phyloP scores from a whole-genome alignment of 2,797 vertebrate genomes.

The Gallinago stenura region DNA sequence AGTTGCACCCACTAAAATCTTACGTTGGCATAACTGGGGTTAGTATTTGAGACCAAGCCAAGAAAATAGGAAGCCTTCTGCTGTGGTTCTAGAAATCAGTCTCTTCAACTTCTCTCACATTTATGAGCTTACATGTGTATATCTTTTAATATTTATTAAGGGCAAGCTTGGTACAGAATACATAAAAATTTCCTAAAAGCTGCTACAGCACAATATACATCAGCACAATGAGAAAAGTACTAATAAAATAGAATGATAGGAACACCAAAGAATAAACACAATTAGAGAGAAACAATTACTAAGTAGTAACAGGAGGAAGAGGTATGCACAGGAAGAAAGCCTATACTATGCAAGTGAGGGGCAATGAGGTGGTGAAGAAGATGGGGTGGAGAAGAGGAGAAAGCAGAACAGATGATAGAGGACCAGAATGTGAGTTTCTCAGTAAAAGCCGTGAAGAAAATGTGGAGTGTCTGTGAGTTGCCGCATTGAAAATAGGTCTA shows the following conservation, averaged over 20 bases:
- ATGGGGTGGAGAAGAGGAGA: too few species aligned
- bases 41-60: neutral
- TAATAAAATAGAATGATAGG: neutral
- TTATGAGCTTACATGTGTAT: neutral
- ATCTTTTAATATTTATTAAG: neutral
- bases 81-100: neutral
- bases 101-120: neutral
- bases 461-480: accelerated
- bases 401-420: neutral
- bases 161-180: neutral
- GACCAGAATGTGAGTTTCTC: neutral
- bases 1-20: neutral
- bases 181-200: neutral
- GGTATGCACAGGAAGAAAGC: neutral
- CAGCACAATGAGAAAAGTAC: neutral
- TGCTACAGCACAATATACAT: neutral
- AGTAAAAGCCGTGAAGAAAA: neutral
- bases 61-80: neutral
- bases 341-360: accelerated
- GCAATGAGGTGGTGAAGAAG: neutral
- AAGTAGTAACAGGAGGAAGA: neutral
- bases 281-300: neutral
- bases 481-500: neutral
- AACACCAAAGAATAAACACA: neutral
- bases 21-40: neutral